These are phyloP conservation scores for Cavia porcellus DNA, from an alignment of 2,113 vertebrate genomes.

Conservation along the genomic window DNA sequence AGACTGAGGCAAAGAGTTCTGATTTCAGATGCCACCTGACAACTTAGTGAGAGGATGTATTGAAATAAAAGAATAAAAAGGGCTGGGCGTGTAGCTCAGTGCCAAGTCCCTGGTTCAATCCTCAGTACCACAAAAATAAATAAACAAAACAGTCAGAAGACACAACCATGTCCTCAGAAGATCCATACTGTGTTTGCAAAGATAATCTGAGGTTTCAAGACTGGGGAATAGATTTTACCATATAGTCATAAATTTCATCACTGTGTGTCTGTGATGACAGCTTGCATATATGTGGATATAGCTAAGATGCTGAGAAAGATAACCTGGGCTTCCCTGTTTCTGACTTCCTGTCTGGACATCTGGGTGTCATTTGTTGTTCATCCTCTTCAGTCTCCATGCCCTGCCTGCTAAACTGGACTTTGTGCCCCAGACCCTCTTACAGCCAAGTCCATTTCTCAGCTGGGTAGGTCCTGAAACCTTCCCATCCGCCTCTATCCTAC, in stretches of 20 bases:
- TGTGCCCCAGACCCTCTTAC: neutral
- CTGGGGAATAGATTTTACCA: neutral
- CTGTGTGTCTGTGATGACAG: neutral
- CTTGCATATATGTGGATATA: neutral
- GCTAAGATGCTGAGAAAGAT: neutral
- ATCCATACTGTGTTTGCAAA: neutral
- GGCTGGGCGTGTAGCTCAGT: neutral
- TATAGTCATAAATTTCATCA: neutral
- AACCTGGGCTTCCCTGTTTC: neutral
- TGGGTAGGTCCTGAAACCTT: neutral
- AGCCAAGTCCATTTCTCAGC: neutral
- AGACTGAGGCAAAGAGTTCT: neutral
- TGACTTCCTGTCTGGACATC: neutral
- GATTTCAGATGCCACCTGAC: neutral
- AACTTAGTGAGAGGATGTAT: neutral
- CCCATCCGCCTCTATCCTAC: neutral
- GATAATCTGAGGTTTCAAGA: neutral
- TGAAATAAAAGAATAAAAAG: neutral
- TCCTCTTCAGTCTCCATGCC: neutral
- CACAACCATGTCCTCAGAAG: neutral
- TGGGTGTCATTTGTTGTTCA: neutral
- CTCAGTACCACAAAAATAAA: neutral
- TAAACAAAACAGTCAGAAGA: neutral
- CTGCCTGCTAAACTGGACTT: neutral
- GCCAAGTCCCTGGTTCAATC: neutral